Base-by-base conservation (phyloP, 2,797 vertebrate species). In the Tauraco hartlaubi region DNA sequence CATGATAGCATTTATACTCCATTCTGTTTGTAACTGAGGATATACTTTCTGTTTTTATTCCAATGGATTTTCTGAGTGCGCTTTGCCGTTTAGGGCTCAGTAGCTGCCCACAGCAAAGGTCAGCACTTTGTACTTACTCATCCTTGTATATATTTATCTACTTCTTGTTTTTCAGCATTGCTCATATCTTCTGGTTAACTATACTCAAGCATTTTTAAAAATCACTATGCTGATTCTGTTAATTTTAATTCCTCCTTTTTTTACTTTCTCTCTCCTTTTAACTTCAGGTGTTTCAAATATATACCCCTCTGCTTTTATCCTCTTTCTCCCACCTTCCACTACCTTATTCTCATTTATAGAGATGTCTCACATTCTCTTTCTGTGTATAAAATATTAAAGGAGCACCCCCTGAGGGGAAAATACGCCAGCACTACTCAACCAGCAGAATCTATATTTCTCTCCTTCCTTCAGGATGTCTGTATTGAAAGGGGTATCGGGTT, bases 111-210 rank as follows among this genome's bases (percentile, higher is more conserved):
- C 19, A 59, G 59, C 37, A 67, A 84, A 92, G n/a, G 35, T 92
- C 82, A 93, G 67, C 62, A 84, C 26, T 81, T 91, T 23, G 17
- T 69, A 46, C 19, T 84, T 91, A 51, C 1, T 90, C 29, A 44
- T 90, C 39, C 4, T 61, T 67, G 43, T 75, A 63, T 93, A 79
- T 94, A 90, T 94, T 88, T 94, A 66, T 75, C 28, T 83, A 51
- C 75, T 94, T 96, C 90, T 59, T 86, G 21, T 12, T 94, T 94
- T 92, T 76, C 23, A 81, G n/a, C 48, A 54, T 86, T 84, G 26
- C 54, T 77, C 5, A 19, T 79, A 20, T 48, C 11, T 48, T 95
- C 82, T 86, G 28, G 26, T 92, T 90, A 78, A 72, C 71, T 73
- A 21, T 43, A 69, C 39, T 31, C 23, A 88, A 75, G 44, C 51